Base-by-base conservation (phyloP, 2,888 invertebrate species). In the Trichogramma dendrolimi region DNA sequence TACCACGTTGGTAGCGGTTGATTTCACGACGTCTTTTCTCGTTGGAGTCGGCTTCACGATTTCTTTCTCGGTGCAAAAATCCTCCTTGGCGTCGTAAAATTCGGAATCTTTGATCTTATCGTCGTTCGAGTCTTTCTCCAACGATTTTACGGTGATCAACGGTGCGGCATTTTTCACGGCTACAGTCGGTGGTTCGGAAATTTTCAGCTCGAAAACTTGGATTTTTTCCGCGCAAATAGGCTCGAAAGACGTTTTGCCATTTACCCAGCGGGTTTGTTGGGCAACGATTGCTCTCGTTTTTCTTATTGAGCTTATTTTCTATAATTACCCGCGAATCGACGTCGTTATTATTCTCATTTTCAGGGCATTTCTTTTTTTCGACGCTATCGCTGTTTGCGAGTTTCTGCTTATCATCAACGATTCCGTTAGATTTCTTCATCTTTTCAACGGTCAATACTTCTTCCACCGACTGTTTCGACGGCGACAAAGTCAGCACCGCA, bases 131-230 rank as follows among this genome's bases (percentile, higher is more conserved):
- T 8, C 43, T 4, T 10, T n/a, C 10, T 14, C 4, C 7, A 38
- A 10, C 40, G 40, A 10, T n/a, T 38, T 40, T 55, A 61, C 50
- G 14, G 58, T 40, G 1, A 52, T 48, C n/a, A 68, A 40, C 10
- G 73, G 72, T 47, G 73, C 71, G 39, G 70, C 70, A 65, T 74
- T 73, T 55, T 75, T 75, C 1, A 74, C 73, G 11, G 71, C 59
- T 58, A 72, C 67, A 42, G 67, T 68, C 0, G 76, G 71, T 0
- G 69, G 70, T 52, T 75, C 74, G 1, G 68, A 70, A 46, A 76
- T 69, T 42, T 73, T 73, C 5, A 76, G 69, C 62, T 75, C 75
- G 58, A 73, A 72, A 40, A 69, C 70, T 46, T 71, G 68, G n/a
- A 27, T 43, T 1, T 51, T 11, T 43, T 27, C 27, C 1, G 27